A percentile compares a stretch with the other conserved stretches of the same genome.
These are phyloP conservation scores for Chromoteleia sp. DNA, from an alignment of 2,888 invertebrate genomes.

Conservation along the genomic window DNA sequence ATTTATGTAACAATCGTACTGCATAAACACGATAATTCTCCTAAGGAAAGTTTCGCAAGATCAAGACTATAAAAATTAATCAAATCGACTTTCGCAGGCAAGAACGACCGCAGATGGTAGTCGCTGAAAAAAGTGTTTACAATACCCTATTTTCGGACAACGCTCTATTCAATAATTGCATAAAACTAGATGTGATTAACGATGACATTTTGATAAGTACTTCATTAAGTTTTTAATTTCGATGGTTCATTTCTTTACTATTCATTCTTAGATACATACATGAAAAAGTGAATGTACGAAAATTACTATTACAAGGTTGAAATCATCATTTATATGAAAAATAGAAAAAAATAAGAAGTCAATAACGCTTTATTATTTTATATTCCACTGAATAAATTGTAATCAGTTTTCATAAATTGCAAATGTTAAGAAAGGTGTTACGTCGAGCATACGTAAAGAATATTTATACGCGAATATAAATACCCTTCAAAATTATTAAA, in stretches of 20 bases:
- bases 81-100: slow-evolving; percentile 46
- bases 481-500: no score
- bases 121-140: background rate
- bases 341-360: background rate
- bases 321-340: background rate
- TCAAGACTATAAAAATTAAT: slow-evolving; percentile 48
- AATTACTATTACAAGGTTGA: slow-evolving; percentile 1
- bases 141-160: slow-evolving; percentile 23
- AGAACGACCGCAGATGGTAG: background rate
- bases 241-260: background rate
- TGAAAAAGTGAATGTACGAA: background rate
- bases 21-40: slow-evolving; percentile 24
- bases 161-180: slow-evolving; percentile 16
- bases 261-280: background rate
- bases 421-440: no score
- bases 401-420: no score
- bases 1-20: slow-evolving; percentile 29
- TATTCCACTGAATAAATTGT: no score
- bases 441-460: no score
- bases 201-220: slow-evolving; percentile 27
- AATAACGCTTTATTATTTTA: no score
- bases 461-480: no score
- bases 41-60: slow-evolving; percentile 39
- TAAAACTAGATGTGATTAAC: slow-evolving; percentile 20
- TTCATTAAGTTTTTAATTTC: slow-evolving; percentile 26